Evolutionary conservation across 2,113 vertebrate genomes (phyloP).

Genomic region (Sminthopsis crassicaudata): DNA sequence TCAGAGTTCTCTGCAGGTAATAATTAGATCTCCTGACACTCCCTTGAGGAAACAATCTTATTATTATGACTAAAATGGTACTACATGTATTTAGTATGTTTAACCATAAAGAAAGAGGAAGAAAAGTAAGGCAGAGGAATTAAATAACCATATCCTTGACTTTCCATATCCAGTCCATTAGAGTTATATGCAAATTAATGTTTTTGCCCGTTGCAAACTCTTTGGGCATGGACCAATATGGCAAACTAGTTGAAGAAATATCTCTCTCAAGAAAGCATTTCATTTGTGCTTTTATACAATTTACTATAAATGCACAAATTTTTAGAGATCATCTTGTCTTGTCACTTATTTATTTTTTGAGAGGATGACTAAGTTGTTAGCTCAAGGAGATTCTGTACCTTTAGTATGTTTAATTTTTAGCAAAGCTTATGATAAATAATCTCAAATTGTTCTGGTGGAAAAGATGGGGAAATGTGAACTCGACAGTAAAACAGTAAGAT

Average conservation of each 20-base stretch:
- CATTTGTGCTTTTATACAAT: neutral
- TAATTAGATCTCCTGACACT: constrained; percentile 68
- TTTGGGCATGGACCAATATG: neutral
- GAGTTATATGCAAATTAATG: neutral
- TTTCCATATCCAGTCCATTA: neutral
- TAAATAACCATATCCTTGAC: neutral
- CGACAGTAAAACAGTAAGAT: neutral
- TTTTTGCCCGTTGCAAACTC: neutral
- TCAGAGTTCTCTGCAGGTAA: constrained; percentile 59
- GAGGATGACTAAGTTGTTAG: neutral
- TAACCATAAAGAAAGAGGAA: constrained; percentile 10
- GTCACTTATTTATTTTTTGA: neutral
- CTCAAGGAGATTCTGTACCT: neutral
- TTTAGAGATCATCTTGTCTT: neutral
- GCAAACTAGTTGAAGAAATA: neutral
- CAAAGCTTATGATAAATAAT: neutral
- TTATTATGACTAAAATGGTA: constrained; percentile 63
- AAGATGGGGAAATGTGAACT: neutral
- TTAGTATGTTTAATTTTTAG: neutral
- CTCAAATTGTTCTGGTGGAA: neutral
- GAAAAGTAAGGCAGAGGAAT: constrained; percentile 42
- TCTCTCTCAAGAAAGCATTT: neutral
- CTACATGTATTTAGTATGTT: constrained; percentile 57
- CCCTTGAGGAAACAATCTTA: constrained; percentile 67
- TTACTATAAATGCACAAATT: neutral